These are phyloP conservation scores for Apis cerana DNA, from an alignment of 1,140 invertebrate genomes.

Conservation along the genomic window DNA sequence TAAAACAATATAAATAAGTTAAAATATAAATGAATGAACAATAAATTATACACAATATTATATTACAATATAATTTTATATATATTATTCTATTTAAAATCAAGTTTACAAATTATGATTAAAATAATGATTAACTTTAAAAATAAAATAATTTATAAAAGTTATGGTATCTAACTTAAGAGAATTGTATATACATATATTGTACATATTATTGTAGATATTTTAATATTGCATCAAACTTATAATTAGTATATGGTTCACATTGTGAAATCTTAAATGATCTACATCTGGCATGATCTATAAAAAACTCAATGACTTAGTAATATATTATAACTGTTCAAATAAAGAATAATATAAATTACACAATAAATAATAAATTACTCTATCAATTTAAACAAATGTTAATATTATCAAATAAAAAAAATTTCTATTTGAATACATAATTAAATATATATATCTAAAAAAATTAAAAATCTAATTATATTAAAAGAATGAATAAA, in stretches of 20 bases:
- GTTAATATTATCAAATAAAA: too few relatives aligned
- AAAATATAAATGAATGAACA: not conserved
- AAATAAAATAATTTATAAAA: too few relatives aligned
- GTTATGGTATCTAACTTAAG: too few relatives aligned
- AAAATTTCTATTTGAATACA: too few relatives aligned
- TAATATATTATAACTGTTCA: slow-evolving; percentile 25
- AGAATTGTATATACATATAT: too few relatives aligned
- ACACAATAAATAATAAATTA: not conserved
- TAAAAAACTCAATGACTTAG: slow-evolving; percentile 60
- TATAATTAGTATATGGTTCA: slow-evolving; percentile 73
- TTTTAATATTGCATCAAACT: slow-evolving; percentile 62
- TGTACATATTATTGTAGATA: slow-evolving; percentile 25
- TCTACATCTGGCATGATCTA: slow-evolving; percentile 58
- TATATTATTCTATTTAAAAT: slow-evolving; percentile 12
- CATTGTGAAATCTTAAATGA: slow-evolving; percentile 69
- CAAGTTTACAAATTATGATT: slow-evolving; percentile 5
- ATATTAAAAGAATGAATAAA: not conserved
- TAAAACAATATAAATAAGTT: too few relatives aligned
- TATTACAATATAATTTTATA: slow-evolving; percentile 11
- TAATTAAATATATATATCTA: too few relatives aligned
- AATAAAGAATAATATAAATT: slow-evolving; percentile 20
- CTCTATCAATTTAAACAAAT: not conserved
- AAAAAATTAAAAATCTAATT: not conserved
- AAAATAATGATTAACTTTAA: not conserved
- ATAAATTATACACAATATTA: slow-evolving; percentile 10